Evolutionary conservation across 2,113 vertebrate species (phyloP), one percentile per base, ranked within the genome.

Genomic region (Lepisosteus osseus): DNA sequence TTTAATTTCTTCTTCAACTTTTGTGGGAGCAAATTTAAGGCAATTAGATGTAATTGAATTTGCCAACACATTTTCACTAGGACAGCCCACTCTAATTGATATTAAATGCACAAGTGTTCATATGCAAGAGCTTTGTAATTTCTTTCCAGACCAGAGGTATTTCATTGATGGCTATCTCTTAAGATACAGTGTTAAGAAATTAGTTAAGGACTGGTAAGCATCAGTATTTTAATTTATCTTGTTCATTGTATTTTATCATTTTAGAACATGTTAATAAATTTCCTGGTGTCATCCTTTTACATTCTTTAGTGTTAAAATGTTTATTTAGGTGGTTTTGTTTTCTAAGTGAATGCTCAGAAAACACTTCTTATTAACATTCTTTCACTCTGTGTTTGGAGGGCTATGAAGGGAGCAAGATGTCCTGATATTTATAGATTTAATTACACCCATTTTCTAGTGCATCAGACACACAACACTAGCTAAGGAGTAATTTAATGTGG

Each of bases 31-130:
- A 69, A 74, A 73, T 72, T 72, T 71, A n/a, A 74, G 70, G 54
- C 51, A 76, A 54, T 71, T 68, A n/a, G 45, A 56, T 59, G 65
- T 75, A 79, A 79, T 79, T 81, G 63, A 79, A 76, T 83, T 79
- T 75, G 14, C 44, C 76, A 45, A 79, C 70, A 57, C 54, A 72
- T 72, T 61, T 73, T 45, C 61, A 74, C 59, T 59, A n/a, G 11
- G 40, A 45, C 54, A 45, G 43, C 45, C n/a, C 57, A 59, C 57
- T 2, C 29, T 73, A 73, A 73, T 68, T 68, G 65, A 73, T 68
- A 68, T 68, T 73, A 73, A 73, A 73, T 68, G 66, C 67, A 59
- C 65, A 40, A 63, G 57, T 40, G 59, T 73, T 67, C 65, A 65
- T 66, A 67, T 72, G 55, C 59, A 42, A 72, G 71, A 61, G 63